Conservation (phyloP, 2,113 vertebrate species). For the Cettia cetti region DNA sequence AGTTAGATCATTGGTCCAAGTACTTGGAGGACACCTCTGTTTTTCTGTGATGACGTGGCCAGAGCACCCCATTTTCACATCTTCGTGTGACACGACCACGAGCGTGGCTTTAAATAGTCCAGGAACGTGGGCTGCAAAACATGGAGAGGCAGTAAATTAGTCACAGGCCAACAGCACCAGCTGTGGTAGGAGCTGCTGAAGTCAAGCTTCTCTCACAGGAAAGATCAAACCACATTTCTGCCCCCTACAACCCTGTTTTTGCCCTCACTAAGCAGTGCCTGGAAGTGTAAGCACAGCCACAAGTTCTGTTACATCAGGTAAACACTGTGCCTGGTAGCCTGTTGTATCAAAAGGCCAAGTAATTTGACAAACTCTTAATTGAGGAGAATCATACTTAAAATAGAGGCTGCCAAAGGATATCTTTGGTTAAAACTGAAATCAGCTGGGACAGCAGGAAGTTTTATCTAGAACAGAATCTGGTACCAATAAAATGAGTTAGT, state of each 20-base stretch:
- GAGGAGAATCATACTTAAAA: not conserved
- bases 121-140: constrained; percentile 81
- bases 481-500: not conserved
- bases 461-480: not conserved
- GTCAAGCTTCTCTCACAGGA: not conserved
- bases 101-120: constrained; percentile 87
- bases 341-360: not conserved
- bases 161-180: not conserved
- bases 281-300: not conserved
- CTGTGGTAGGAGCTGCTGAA: not conserved
- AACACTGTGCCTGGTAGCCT: not conserved
- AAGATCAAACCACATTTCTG: not conserved
- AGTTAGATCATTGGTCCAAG: constrained; percentile 37
- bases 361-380: not conserved
- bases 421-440: not conserved
- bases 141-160: not conserved
- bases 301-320: not conserved
- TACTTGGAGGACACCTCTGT: not conserved
- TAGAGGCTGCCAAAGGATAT: not conserved
- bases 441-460: not conserved
- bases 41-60: not conserved
- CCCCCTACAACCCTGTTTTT: not conserved
- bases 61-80: constrained; percentile 51
- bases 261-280: not conserved
- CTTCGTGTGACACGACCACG: constrained; percentile 84